phyloP scores from a whole-genome alignment of 2,888 invertebrate species.

The Cerceris rybyensis region DNA sequence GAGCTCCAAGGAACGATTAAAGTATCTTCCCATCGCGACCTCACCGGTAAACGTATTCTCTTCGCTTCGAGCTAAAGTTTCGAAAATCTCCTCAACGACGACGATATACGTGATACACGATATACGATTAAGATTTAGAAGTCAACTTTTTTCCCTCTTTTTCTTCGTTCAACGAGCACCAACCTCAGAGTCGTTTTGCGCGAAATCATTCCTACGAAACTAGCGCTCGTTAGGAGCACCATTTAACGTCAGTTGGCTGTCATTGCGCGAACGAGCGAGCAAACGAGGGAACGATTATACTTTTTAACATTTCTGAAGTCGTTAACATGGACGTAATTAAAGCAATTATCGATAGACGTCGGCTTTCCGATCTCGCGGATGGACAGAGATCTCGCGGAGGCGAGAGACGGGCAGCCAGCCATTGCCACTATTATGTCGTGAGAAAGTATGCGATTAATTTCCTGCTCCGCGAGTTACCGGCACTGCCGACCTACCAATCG shows the following conservation, averaged over 20 bases:
- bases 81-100: too few species aligned
- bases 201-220: constrained; percentile 16
- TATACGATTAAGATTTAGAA: too few species aligned
- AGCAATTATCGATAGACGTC: constrained; percentile 51
- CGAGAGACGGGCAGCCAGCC: constrained; percentile 41
- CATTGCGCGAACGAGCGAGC: constrained; percentile 21
- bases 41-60: too few species aligned
- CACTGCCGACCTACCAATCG: constrained; percentile 43
- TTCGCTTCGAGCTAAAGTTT: too few species aligned
- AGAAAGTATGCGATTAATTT: constrained; percentile 70
- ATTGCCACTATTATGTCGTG: constrained; percentile 61
- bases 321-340: constrained; percentile 49
- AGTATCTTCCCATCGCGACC: too few species aligned
- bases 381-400: constrained; percentile 27
- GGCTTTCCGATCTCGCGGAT: constrained; percentile 32
- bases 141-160: too few species aligned
- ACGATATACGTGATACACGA: too few species aligned
- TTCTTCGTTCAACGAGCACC: not conserved
- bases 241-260: constrained; percentile 32
- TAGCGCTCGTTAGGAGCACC: constrained; percentile 24
- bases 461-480: constrained; percentile 53
- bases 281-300: too few species aligned
- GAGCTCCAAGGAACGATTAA: too few species aligned
- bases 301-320: constrained; percentile 9
- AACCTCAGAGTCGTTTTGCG: not conserved